A percentile compares a stretch with the other conserved stretches of the same genome.
These are phyloP conservation scores for Sycophila texana DNA, from an alignment of 2,888 invertebrate species.

Conservation along the genomic window DNA sequence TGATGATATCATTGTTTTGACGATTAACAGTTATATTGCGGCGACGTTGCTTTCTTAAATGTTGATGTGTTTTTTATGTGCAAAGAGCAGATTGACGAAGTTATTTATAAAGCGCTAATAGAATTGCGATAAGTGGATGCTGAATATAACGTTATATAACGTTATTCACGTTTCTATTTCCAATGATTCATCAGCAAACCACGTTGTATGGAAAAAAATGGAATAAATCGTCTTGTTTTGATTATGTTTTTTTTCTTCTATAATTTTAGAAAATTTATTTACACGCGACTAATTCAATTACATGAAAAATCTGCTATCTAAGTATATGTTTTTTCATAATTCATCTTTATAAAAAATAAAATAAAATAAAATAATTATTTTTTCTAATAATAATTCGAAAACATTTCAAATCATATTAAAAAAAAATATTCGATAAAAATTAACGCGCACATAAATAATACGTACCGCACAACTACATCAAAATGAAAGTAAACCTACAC, in stretches of 20 bases:
- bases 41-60: neutral
- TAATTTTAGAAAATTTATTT: neutral
- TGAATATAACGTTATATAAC: conserved; percentile 35
- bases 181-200: conserved; percentile 14
- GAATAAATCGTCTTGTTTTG: too few relatives aligned
- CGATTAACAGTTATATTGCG: neutral
- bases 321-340: too few relatives aligned
- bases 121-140: conserved; percentile 13
- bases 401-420: too few relatives aligned
- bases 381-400: too few relatives aligned
- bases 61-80: neutral
- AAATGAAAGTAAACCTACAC: too few relatives aligned
- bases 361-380: neutral
- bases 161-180: conserved; percentile 23
- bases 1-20: conserved; percentile 60
- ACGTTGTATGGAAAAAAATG: neutral
- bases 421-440: too few relatives aligned
- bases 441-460: too few relatives aligned
- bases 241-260: too few relatives aligned
- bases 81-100: neutral
- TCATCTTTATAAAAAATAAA: neutral
- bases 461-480: too few relatives aligned
- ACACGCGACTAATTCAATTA: too few relatives aligned
- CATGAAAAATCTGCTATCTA: too few relatives aligned
- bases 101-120: conserved; percentile 5